Conservation (phyloP, 1,140 invertebrate genomes). For the Psix sp. region DNA sequence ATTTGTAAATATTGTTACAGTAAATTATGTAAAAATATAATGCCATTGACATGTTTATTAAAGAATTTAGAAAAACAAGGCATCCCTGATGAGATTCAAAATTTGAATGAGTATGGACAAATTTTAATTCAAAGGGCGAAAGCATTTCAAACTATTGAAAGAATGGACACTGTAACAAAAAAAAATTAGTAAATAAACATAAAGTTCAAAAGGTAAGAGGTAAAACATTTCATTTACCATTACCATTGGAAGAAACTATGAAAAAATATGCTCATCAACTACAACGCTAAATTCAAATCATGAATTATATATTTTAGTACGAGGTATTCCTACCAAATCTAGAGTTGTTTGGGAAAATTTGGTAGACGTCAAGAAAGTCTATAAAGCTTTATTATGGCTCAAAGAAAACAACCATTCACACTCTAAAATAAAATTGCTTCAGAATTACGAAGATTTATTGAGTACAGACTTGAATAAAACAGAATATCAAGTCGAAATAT, state of each 20-base stretch:
- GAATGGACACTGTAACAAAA: conserved; percentile 59
- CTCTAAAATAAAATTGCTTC: conserved; percentile 20
- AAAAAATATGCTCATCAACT: conserved; percentile 50
- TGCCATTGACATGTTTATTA: too few relatives aligned
- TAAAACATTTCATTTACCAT: conserved; percentile 65
- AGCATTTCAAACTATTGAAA: conserved; percentile 65
- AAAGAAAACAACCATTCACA: conserved; percentile 30
- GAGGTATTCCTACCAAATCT: conserved; percentile 28
- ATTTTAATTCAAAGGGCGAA: conserved; percentile 66
- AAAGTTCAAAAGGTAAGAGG: conserved; percentile 61
- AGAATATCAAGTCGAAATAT: conserved; percentile 6
- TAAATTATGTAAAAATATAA: too few relatives aligned
- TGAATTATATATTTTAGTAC: conserved; percentile 60
- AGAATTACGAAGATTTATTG: conserved; percentile 16
- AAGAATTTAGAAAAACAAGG: too few relatives aligned
- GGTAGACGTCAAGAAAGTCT: conserved; percentile 29
- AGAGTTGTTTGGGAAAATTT: conserved; percentile 39
- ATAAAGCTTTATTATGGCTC: conserved; percentile 28
- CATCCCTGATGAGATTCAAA: conserved; percentile 6
- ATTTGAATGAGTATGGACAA: conserved; percentile 57
- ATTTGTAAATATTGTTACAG: too few relatives aligned
- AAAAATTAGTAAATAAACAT: conserved; percentile 55
- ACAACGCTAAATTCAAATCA: conserved; percentile 55
- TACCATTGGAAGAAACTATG: conserved; percentile 61
- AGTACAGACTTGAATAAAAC: conserved; percentile 6